Conservation (phyloP, 1,140 invertebrate genomes). For the Temnothorax nylanderi region DNA sequence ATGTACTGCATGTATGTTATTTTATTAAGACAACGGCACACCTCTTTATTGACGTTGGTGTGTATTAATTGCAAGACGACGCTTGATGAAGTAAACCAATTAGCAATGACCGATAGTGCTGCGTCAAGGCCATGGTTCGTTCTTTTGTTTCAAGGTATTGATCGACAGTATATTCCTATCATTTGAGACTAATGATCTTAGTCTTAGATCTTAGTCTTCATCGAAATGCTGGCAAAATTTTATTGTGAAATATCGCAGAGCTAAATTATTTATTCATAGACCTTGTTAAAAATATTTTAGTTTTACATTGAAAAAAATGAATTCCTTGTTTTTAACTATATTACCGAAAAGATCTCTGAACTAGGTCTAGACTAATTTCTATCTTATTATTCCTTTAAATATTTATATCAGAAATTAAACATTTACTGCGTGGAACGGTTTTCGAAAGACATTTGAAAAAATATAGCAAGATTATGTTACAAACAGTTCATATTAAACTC, state of each 20-base stretch:
- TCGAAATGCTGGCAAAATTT: background rate
- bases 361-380: background rate
- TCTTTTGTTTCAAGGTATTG: background rate
- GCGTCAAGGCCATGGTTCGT: slow-evolving; percentile 27
- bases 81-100: slow-evolving; percentile 62
- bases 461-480: background rate
- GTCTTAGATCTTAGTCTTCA: background rate
- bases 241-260: background rate
- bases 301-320: background rate
- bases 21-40: slow-evolving; percentile 48
- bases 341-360: background rate
- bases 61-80: slow-evolving; percentile 66
- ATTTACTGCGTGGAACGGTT: background rate
- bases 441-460: background rate
- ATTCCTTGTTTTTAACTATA: background rate
- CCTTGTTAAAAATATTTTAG: background rate
- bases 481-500: background rate
- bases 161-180: slow-evolving; percentile 13
- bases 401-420: background rate
- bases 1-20: slow-evolving; percentile 9
- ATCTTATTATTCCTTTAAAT: background rate
- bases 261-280: background rate
- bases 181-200: slow-evolving; percentile 20
- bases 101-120: slow-evolving; percentile 48
- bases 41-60: slow-evolving; percentile 61